Base-by-base conservation (phyloP, 1,140 invertebrate genomes). In the Pinna nobilis region DNA sequence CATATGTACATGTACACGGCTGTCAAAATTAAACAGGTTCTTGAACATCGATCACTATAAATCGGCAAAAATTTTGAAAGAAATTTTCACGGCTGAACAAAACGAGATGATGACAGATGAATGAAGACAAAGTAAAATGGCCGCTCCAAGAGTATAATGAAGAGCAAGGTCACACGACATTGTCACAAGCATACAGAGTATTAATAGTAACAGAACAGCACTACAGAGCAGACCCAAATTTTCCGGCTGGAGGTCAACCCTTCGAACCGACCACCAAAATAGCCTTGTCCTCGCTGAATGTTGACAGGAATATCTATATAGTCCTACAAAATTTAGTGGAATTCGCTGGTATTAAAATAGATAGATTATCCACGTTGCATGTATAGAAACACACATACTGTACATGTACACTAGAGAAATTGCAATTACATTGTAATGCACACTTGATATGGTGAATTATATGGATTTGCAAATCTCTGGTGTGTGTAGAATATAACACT, bases 301-400 rank as follows among this genome's bases (percentile, higher is more conserved):
- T 75, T 75, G 60, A 70, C 67, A 39, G 73, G 73, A 49, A 75
- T 75, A 69, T 75, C 73, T 59, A 65, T 64, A 70, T 55, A 75
- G 30, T 75, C 73, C 73, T 75, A 75, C 67, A 74, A 75, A 74
- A 59, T 37, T 44, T 11, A n/a, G 9, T 44, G n/a, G n/a, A n/a
- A 44, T 11, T 44, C 9, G n/a, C n/a, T n/a, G n/a, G n/a, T n/a
- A n/a, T n/a, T n/a, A n/a, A n/a, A n/a, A n/a, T n/a, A n/a, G n/a
- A n/a, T n/a, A n/a, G 44, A 18, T 18, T 20, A 59, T 32, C 37
- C 55, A 59, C 30, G 28, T 33, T 33, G 28, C 11, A 59, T 35
- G 28, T 15, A 59, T 32, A 59, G 13, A 2, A 59, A 5, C 13
- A 6, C 5, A 53, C n/a, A 20, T 53, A 20, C 20, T 47, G 15